Conservation (phyloP, 2,113 vertebrate species). For the Chlamydotis undulata region DNA sequence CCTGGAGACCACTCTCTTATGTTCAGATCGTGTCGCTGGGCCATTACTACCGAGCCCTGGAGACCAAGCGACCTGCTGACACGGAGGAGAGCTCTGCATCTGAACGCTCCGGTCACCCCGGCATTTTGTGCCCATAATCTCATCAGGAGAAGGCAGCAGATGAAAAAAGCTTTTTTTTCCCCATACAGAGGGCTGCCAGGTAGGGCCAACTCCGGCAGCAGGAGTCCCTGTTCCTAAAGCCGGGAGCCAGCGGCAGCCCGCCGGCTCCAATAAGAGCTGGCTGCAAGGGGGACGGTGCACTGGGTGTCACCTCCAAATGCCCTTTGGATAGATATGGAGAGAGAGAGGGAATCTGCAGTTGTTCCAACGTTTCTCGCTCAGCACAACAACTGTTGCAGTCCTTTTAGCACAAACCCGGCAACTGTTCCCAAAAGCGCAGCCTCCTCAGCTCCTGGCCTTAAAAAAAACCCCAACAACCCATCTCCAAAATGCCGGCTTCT, state of each 20-base stretch:
- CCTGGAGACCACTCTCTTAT: neutral
- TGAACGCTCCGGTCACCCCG: neutral
- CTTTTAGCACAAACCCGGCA: slow-evolving; percentile 83
- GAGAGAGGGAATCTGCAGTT: slow-evolving; percentile 79
- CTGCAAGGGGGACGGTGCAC: neutral
- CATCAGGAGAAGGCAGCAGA: neutral
- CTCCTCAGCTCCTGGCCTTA: slow-evolving; percentile 73
- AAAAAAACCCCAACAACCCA: slow-evolving; percentile 52
- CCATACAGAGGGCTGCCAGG: neutral
- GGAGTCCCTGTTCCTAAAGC: neutral
- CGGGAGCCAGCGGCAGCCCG: neutral
- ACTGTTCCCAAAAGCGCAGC: slow-evolving; percentile 83
- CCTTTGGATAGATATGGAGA: slow-evolving; percentile 65
- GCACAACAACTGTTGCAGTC: slow-evolving; percentile 85
- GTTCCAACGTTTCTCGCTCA: slow-evolving; percentile 80
- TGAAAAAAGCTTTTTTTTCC: neutral
- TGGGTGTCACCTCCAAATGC: slow-evolving; percentile 77
- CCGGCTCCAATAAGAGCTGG: slow-evolving; percentile 6
- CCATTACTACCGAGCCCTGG: neutral
- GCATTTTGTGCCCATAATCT: neutral
- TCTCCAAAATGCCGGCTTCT: slow-evolving; percentile 78
- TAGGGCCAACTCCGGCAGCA: neutral
- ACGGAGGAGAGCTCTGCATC: neutral
- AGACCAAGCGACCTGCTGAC: neutral
- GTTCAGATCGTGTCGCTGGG: fast-evolving